Conservation (phyloP, 2,797 vertebrate species). For the Mareca strepera region DNA sequence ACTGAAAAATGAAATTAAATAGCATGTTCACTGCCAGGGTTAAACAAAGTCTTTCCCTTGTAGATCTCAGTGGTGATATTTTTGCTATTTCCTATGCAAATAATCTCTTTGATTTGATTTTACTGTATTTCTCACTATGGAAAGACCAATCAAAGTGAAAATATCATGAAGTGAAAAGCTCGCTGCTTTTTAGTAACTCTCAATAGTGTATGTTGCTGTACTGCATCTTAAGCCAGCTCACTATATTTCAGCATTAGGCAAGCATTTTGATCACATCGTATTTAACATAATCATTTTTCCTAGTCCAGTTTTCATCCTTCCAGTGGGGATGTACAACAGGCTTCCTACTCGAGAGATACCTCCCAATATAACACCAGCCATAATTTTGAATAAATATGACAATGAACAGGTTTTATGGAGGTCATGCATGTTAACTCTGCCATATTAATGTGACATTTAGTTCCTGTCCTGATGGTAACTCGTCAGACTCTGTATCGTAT, state of each 20-base stretch:
- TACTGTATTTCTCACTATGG: conserved; percentile 1
- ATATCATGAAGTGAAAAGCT: neutral
- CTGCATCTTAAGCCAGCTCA: neutral
- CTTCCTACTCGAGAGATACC: neutral
- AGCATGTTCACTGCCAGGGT: neutral
- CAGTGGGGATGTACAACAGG: neutral
- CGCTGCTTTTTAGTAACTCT: neutral
- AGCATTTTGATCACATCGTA: neutral
- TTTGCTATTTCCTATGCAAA: conserved; percentile 52
- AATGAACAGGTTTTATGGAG: neutral
- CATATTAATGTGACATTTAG: neutral
- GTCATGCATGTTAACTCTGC: neutral
- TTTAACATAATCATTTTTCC: neutral
- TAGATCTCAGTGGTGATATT: conserved; percentile 41
- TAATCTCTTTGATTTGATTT: conserved; percentile 60
- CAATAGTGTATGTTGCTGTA: neutral
- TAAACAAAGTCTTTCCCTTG: conserved; percentile 27
- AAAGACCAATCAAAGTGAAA: conserved; percentile 27
- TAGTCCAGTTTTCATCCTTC: neutral
- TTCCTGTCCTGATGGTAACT: neutral
- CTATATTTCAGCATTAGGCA: neutral
- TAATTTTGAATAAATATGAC: neutral
- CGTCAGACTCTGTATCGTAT: neutral
- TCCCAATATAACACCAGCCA: neutral
- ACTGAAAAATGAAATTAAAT: conserved; percentile 34